Percentiles rank a stretch among this genome's conserved stretches.
Conservation (phyloP, 2,888 invertebrate genomes). For the Limnephilus rhombicus region DNA sequence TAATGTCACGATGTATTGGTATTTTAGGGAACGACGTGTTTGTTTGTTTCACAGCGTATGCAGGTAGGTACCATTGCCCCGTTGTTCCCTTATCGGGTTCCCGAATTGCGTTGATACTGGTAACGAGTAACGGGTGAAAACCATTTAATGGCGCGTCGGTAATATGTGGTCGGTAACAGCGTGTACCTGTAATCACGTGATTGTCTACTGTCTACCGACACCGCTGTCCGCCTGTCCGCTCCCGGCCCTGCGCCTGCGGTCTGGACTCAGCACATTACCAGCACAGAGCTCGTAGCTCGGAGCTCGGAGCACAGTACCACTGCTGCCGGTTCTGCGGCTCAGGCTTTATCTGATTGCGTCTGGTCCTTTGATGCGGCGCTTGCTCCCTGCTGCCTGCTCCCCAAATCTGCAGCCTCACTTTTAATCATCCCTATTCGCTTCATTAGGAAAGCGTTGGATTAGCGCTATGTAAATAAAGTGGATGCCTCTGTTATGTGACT, state of each 20-base stretch:
- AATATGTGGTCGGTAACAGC: not conserved
- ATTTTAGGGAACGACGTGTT: not conserved
- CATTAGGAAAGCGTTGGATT: conserved; percentile 21
- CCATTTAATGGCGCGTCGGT: conserved; percentile 5
- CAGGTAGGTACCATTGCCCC: not conserved
- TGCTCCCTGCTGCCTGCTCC: not conserved
- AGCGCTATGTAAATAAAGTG: not conserved
- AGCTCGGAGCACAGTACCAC: not conserved
- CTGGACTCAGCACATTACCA: not conserved
- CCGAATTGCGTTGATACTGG: not conserved
- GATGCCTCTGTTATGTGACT: not conserved
- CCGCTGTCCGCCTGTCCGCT: not conserved
- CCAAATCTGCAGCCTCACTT: conserved; percentile 16
- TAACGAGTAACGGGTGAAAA: conserved; percentile 4
- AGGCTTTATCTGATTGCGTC: conserved; percentile 29
- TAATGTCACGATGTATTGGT: not conserved
- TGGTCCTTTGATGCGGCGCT: conserved; percentile 22
- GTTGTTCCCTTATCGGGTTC: not conserved
- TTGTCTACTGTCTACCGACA: conserved; percentile 23
- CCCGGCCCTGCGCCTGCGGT: not conserved
- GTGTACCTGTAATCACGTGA: conserved; percentile 26
- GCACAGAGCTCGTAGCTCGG: not conserved
- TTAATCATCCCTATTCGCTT: conserved; percentile 42
- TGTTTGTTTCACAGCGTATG: not conserved
- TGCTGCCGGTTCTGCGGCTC: not conserved